Conservation (phyloP, 2,797 vertebrate genomes). For the Lates japonicus region DNA sequence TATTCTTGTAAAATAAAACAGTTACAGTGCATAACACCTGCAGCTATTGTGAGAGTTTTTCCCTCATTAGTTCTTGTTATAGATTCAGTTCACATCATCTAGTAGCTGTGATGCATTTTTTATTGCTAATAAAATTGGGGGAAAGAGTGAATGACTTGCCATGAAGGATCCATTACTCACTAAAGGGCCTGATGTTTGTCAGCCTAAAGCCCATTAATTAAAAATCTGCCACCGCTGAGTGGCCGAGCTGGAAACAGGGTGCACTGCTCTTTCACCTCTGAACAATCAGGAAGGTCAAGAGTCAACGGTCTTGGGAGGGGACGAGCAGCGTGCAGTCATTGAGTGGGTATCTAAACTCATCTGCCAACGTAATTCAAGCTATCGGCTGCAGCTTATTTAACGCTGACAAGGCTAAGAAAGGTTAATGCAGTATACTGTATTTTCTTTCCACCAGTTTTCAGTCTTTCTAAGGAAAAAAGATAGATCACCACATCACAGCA, state of each 20-base stretch:
- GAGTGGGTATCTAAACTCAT: constrained; percentile 23
- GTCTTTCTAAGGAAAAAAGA: background rate
- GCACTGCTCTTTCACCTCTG: constrained; percentile 73
- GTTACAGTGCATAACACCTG: background rate
- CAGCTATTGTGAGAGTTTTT: background rate
- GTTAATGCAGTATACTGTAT: background rate
- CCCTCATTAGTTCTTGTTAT: background rate
- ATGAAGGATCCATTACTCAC: constrained; percentile 64
- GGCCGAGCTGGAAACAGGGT: constrained; percentile 61
- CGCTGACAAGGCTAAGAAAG: too few species aligned
- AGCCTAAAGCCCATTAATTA: constrained; percentile 70
- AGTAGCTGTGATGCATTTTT: constrained; percentile 24
- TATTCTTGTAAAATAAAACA: background rate
- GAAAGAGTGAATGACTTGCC: constrained; percentile 30
- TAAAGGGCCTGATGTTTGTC: constrained; percentile 52
- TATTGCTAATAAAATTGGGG: constrained; percentile 39
- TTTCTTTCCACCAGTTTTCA: background rate
- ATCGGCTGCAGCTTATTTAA: too few species aligned
- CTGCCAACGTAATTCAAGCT: background rate
- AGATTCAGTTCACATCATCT: constrained; percentile 18
- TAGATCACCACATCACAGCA: background rate
- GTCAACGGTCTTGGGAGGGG: constrained; percentile 64
- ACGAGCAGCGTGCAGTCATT: constrained; percentile 23
- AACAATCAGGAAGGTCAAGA: constrained; percentile 81
- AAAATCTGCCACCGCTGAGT: constrained; percentile 68